Conservation (phyloP, 2,888 invertebrate genomes). For the Emmelina monodactyla region DNA sequence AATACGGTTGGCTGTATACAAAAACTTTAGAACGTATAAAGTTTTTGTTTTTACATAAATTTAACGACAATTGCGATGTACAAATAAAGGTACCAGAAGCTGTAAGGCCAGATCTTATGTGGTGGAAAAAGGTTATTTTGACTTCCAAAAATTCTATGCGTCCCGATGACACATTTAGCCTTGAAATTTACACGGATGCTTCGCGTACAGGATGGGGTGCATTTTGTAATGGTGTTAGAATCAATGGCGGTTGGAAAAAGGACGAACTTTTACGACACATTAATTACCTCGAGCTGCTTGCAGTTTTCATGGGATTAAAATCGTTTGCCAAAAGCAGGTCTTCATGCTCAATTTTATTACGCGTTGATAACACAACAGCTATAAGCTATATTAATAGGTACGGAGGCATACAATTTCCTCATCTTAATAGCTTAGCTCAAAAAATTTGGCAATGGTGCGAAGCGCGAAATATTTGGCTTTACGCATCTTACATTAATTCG, state of each 20-base stretch:
- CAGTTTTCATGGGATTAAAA: neutral
- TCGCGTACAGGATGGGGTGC: conserved; percentile 1
- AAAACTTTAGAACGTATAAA: too few relatives aligned
- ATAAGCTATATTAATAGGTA: neutral
- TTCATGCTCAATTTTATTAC: neutral
- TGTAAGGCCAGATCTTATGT: too few relatives aligned
- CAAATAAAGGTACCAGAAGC: too few relatives aligned
- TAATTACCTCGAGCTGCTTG: neutral
- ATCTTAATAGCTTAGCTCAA: neutral
- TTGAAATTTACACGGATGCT: too few relatives aligned
- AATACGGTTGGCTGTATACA: too few relatives aligned
- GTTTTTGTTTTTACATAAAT: too few relatives aligned
- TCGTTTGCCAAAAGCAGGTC: neutral
- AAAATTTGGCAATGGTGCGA: conserved; percentile 15
- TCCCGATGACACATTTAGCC: too few relatives aligned
- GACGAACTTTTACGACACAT: neutral
- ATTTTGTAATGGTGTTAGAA: neutral
- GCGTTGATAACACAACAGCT: neutral
- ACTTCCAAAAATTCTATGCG: too few relatives aligned
- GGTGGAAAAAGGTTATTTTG: too few relatives aligned
- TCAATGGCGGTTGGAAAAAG: neutral
- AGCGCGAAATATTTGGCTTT: neutral
- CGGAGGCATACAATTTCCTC: neutral
- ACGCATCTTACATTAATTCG: neutral
- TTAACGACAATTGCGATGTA: too few relatives aligned